phyloP scores from a whole-genome alignment of 2,113 vertebrate species.

The Coturnix japonica region DNA sequence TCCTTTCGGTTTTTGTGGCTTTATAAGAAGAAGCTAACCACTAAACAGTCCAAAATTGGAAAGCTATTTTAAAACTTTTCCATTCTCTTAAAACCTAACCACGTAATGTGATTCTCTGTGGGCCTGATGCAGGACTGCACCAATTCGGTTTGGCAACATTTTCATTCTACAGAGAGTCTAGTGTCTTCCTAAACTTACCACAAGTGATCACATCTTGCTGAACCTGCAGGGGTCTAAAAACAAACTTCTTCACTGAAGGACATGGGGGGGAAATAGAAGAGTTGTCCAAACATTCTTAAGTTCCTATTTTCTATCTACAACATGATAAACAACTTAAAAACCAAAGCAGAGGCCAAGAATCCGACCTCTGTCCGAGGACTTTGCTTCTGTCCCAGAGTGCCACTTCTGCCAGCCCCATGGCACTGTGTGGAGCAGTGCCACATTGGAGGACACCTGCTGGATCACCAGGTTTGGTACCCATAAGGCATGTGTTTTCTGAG shows the following conservation, averaged over 20 bases:
- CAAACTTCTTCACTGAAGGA: not conserved
- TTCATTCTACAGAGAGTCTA: fast-evolving
- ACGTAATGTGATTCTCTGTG: fast-evolving
- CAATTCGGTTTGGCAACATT: not conserved
- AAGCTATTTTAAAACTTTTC: not conserved
- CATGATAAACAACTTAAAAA: not conserved
- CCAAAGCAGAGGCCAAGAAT: not conserved
- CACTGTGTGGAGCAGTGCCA: fast-evolving
- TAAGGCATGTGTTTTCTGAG: not conserved
- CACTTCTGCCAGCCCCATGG: no score
- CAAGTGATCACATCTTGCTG: not conserved
- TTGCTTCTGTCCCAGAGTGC: no score
- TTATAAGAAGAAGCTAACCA: not conserved
- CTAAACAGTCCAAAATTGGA: not conserved
- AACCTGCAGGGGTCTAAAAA: not conserved
- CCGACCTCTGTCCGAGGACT: no score
- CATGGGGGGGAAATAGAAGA: not conserved
- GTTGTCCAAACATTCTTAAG: not conserved
- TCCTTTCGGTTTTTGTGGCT: not conserved
- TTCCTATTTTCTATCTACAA: not conserved
- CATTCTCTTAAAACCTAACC: not conserved
- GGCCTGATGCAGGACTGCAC: fast-evolving
- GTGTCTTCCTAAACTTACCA: not conserved
- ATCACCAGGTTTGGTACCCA: fast-evolving
- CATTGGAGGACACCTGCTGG: fast-evolving